These are phyloP conservation scores for Drosophila lacteicornis DNA, from an alignment of 1,140 invertebrate genomes.

Conservation along the genomic window DNA sequence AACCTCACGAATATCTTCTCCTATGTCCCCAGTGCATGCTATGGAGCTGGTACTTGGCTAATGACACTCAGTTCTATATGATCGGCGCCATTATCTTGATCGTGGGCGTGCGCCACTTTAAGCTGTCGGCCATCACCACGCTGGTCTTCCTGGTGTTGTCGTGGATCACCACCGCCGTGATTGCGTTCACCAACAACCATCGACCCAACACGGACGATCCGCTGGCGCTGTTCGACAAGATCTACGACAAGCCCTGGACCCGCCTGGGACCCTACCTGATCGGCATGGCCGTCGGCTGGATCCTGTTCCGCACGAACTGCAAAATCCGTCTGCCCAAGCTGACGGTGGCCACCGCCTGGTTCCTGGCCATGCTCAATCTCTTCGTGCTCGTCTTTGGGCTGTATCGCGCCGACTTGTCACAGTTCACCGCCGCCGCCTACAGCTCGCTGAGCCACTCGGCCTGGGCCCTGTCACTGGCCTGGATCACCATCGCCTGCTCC, in stretches of 20 bases:
- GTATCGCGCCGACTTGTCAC: conserved; percentile 89
- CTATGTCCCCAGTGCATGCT: conserved; percentile 90
- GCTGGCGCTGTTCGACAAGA: conserved; percentile 93
- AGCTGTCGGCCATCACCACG: conserved; percentile 88
- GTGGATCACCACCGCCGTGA: conserved; percentile 91
- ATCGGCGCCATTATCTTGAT: conserved; percentile 92
- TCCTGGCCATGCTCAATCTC: conserved; percentile 87
- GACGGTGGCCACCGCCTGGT: conserved; percentile 89
- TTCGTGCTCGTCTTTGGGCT: conserved; percentile 91
- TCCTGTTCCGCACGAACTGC: conserved; percentile 92
- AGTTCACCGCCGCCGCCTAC: conserved; percentile 91
- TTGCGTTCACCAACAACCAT: conserved; percentile 92
- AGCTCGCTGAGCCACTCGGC: conserved; percentile 93
- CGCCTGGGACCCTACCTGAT: conserved; percentile 92
- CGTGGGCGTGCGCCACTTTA: conserved; percentile 90
- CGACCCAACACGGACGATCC: conserved; percentile 92
- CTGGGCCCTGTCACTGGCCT: conserved; percentile 93
- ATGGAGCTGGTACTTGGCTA: conserved; percentile 95
- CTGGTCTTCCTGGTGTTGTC: conserved; percentile 90
- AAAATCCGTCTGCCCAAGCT: conserved; percentile 91
- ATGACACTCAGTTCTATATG: conserved; percentile 94
- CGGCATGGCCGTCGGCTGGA: conserved; percentile 93
- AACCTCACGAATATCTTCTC: neutral
- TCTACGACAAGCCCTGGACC: conserved; percentile 95
- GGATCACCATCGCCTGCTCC: conserved; percentile 95